Evolutionary conservation across 2,888 invertebrate species (phyloP).

Genomic region (Schrankia costaestrigalis): DNA sequence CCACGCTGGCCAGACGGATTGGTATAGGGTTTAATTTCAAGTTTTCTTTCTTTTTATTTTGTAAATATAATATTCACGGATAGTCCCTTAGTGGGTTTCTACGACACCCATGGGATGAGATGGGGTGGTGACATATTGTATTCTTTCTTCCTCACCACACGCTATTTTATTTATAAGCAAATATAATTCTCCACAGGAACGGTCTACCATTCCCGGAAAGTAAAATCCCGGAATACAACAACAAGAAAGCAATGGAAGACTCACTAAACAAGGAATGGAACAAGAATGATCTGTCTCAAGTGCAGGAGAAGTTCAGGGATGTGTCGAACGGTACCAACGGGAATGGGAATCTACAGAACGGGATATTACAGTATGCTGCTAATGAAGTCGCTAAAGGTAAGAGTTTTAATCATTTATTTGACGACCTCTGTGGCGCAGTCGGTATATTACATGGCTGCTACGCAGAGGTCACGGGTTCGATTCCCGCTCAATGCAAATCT

Average conservation of each 20-base stretch:
- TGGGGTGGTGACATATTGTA: no score
- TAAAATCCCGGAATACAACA: conserved; percentile 77
- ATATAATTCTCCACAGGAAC: conserved; percentile 61
- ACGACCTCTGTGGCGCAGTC: neutral
- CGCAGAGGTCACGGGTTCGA: no score
- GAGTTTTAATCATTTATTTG: conserved; percentile 4
- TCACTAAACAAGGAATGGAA: conserved; percentile 63
- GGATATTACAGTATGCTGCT: conserved; percentile 79
- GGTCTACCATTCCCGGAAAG: conserved; percentile 85
- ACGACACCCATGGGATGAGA: no score
- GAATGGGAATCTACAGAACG: conserved; percentile 64
- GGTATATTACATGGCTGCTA: no score
- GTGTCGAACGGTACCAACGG: conserved; percentile 63
- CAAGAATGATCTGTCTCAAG: conserved; percentile 76
- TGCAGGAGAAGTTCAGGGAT: conserved; percentile 59
- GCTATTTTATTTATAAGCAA: neutral
- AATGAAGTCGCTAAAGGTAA: conserved; percentile 83
- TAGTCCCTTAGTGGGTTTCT: no score
- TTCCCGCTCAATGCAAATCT: no score
- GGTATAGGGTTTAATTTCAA: no score
- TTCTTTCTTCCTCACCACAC: neutral
- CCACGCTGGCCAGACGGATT: no score
- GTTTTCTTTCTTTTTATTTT: no score
- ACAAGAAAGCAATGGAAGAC: conserved; percentile 68
- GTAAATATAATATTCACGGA: no score